Percentiles rank a stretch among this genome's conserved stretches.
Evolutionary conservation across 2,113 vertebrate genomes (phyloP).

Genomic region (Corythaeola cristata): DNA sequence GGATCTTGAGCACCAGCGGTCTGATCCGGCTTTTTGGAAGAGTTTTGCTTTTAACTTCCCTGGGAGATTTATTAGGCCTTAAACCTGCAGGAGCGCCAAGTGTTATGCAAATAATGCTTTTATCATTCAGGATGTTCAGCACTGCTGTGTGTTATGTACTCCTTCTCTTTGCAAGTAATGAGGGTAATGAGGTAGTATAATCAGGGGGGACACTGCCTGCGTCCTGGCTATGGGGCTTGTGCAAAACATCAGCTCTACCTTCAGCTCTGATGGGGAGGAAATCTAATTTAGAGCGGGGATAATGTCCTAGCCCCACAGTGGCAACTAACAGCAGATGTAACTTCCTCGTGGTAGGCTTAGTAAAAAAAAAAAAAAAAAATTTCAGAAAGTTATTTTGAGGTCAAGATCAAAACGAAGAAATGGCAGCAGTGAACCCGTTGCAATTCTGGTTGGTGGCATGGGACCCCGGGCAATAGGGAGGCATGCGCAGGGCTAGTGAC

Average conservation of each 20-base stretch:
- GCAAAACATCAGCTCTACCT: neutral
- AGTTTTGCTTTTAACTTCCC: neutral
- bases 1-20: neutral
- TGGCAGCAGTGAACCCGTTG: neutral
- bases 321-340: neutral
- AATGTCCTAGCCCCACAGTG: neutral
- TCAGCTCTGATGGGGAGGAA: neutral
- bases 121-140: neutral
- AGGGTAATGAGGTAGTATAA: neutral
- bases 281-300: neutral
- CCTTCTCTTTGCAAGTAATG: neutral
- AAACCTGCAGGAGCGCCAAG: neutral
- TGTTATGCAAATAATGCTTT: neutral
- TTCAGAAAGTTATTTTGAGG: neutral
- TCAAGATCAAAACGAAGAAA: neutral
- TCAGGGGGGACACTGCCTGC: neutral
- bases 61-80: neutral
- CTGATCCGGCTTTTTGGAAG: neutral
- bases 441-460: rapidly evolving
- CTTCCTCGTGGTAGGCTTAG: neutral
- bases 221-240: neutral
- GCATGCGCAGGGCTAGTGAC: rapidly evolving
- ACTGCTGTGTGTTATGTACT: neutral
- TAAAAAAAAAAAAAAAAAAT: neutral
- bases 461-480: rapidly evolving